These are phyloP conservation scores for Leptopilina clavipes DNA, from an alignment of 1,140 invertebrate genomes.

Conservation along the genomic window DNA sequence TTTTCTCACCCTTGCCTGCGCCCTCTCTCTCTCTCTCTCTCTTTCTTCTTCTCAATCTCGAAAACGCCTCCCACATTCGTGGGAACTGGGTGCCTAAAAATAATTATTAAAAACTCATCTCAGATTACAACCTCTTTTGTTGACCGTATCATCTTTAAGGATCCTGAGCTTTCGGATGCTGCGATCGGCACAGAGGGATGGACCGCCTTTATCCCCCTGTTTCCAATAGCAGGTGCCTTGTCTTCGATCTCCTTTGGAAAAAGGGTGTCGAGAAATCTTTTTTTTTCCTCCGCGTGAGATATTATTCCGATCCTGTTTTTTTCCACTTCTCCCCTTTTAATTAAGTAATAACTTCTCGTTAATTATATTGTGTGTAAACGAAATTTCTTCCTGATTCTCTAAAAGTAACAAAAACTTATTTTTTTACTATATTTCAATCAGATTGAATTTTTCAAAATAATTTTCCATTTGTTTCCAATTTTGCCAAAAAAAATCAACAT, in stretches of 20 bases:
- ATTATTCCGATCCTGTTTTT: neutral
- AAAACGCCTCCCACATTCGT: constrained; percentile 74
- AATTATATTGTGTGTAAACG: neutral
- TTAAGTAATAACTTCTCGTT: constrained; percentile 7
- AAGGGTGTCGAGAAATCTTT: constrained; percentile 43
- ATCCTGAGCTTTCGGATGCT: constrained; percentile 56
- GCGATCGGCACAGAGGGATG: constrained; percentile 54
- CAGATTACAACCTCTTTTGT: constrained; percentile 69
- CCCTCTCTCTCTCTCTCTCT: constrained; percentile 48
- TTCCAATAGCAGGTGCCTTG: constrained; percentile 64
- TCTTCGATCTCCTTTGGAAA: constrained; percentile 45
- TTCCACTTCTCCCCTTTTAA: neutral
- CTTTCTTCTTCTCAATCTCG: constrained; percentile 38
- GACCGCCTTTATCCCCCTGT: constrained; percentile 53
- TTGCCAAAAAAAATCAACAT: constrained; percentile 41
- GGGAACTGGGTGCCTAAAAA: constrained; percentile 74
- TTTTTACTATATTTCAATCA: no score
- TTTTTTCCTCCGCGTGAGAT: neutral
- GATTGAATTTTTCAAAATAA: no score
- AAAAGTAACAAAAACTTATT: no score
- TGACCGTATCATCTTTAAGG: constrained; percentile 71
- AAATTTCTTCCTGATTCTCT: no score
- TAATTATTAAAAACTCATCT: constrained; percentile 73
- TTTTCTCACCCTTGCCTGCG: constrained; percentile 51
- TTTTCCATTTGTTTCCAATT: constrained; percentile 22